phyloP scores from a whole-genome alignment of 92 coral and sea anemone species.

The Porites lobata region DNA sequence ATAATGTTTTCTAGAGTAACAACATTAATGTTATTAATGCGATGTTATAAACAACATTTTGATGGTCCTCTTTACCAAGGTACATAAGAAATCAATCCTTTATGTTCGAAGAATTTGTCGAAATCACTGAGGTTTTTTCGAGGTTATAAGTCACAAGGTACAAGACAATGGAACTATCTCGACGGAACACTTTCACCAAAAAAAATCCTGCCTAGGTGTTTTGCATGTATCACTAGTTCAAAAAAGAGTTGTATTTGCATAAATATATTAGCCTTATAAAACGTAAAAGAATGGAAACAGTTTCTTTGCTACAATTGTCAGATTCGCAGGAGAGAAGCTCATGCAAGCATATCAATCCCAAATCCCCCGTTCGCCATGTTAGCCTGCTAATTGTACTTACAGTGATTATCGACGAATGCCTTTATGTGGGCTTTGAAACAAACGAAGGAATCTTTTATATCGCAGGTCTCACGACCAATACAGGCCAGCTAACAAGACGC shows the following conservation, averaged over 20 bases:
- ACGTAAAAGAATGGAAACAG: background rate
- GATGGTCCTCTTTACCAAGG: background rate
- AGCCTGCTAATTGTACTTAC: slow-evolving; percentile 1
- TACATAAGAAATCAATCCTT: background rate
- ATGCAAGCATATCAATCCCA: background rate
- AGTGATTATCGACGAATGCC: background rate
- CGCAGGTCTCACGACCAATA: too few species aligned
- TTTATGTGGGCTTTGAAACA: background rate
- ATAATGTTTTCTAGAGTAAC: slow-evolving; percentile 8
- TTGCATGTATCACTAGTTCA: slow-evolving; percentile 8
- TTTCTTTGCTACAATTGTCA: background rate
- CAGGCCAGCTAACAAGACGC: too few species aligned
- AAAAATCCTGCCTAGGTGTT: background rate
- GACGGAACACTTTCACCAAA: background rate
- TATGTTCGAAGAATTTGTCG: background rate
- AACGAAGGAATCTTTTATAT: slow-evolving; percentile 5
- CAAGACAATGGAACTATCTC: background rate
- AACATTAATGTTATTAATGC: background rate
- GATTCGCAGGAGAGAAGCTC: too few species aligned
- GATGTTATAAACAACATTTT: background rate
- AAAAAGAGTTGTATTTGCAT: slow-evolving; percentile 17
- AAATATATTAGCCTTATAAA: background rate
- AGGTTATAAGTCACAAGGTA: slow-evolving; percentile 32
- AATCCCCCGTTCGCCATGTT: too few species aligned
- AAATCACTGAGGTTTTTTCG: background rate